These are phyloP conservation scores for Drosophila neocordata DNA, from an alignment of 1,140 invertebrate genomes.

Conservation along the genomic window DNA sequence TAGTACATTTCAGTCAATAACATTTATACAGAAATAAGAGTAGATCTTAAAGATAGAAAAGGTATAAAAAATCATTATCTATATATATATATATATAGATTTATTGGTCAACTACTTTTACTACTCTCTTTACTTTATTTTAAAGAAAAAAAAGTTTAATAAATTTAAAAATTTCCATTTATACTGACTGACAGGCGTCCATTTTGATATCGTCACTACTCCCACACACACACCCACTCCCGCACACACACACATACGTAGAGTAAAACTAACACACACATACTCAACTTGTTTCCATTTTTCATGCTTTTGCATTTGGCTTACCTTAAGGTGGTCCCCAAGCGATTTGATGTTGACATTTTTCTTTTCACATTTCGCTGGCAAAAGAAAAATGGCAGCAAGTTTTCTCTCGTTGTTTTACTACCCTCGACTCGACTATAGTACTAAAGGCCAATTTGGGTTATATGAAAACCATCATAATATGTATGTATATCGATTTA, in stretches of 20 bases:
- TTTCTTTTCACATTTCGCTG: neutral
- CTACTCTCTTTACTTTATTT: too few species aligned
- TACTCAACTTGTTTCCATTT: constrained; percentile 7
- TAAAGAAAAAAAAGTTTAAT: constrained; percentile 11
- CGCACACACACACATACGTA: neutral
- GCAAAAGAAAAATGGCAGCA: constrained; percentile 3
- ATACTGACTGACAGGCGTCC: constrained; percentile 48
- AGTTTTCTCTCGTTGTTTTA: neutral
- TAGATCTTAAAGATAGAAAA: too few species aligned
- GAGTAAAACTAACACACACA: neutral
- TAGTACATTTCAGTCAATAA: too few species aligned
- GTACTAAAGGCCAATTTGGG: neutral
- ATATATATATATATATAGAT: too few species aligned
- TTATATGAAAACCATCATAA: neutral
- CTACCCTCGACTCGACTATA: too few species aligned
- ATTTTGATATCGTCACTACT: constrained; percentile 25
- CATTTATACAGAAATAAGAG: too few species aligned
- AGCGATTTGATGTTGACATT: constrained; percentile 7
- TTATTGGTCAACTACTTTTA: too few species aligned
- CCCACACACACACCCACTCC: neutral
- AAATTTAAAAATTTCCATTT: constrained; percentile 12
- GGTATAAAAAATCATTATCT: too few species aligned
- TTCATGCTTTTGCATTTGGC: constrained; percentile 11
- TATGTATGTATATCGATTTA: too few species aligned
- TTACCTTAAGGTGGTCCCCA: constrained; percentile 8